Base-by-base conservation (phyloP, 2,797 vertebrate genomes). In the Darevskia nairensis region DNA sequence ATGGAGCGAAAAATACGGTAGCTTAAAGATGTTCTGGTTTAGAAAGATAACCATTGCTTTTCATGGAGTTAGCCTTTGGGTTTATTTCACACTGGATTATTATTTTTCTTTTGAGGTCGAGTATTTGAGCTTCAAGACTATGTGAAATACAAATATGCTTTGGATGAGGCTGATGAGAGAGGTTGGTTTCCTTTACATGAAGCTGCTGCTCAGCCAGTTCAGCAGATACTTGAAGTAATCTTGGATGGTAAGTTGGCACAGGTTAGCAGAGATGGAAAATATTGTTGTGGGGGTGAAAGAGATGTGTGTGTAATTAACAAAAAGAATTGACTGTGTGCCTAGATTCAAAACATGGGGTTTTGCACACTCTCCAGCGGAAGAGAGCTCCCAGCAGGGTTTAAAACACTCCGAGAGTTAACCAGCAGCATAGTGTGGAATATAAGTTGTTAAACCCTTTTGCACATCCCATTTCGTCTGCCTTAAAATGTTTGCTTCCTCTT, bases 151-250 rank as follows among this genome's bases (percentile, higher is more conserved):
- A 96, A 96, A 50, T 96, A 94, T 25, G 97, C 97, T 72, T 97
- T 98, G 95, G 97, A 97, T 88, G 97, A 98, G 96, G 93, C 95
- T 84, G 98, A 98, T 96, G 96, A 96, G 59, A 96, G 90, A 69
- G 97, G 98, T 0, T 98, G 98, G 97, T 97, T 98, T 90, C 98
- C 98, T 7, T 87, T 99, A 77, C 98, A 98, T 23, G 93, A 97
- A 80, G 97, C 98, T 78, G 97, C 97, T 11, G 92, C 96, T 77
- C 95, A 96, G 88, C 97, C 98, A 27, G 84, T 97, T 91, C 95
- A 91, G 44, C 97, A 98, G 94, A 97, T 98, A 82, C 96, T 98
- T 94, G 97, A 98, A 94, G 96, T 97, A 1, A 93, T 98, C 85
- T 94, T 98, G 92, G 97, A 96, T 91, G 95, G 98, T 98, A 91